Evolutionary conservation across 1,140 invertebrate species (phyloP), one percentile per base, ranked within the genome.

Genomic region (Lethrus apterus): DNA sequence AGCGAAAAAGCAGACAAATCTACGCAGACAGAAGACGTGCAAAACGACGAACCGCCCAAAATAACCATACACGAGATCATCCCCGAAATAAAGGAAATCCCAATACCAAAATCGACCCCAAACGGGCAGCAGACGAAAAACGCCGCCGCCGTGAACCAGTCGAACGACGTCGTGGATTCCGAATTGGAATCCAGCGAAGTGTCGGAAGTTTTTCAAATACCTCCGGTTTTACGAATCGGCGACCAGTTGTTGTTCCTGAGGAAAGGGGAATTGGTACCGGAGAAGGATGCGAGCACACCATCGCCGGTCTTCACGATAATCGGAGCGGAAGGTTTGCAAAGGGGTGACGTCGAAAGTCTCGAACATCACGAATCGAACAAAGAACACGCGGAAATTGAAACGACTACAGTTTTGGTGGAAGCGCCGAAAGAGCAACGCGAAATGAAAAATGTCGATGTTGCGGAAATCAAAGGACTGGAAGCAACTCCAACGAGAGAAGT

Each of bases 321-420:
- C 20, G 67, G 67, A 21, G 67, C 67, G 15, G 67, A 69, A 59
- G 66, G 66, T 14, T 51, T 69, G 5, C 65, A 69, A 56, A 52
- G 63, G 32, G 64, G 63, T 35, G 52, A 54, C 8, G 24, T 56
- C 4, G 64, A 64, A 40, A 60, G 63, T 14, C 53, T 53, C 11
- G 59, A 64, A 49, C 50, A 59, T 24, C 59, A 62, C 26, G 54
- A 64, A 42, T 9, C 20, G 3, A 21, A 14, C 14, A 43, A 43
- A 11, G 29, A 43, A 19, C 19, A 10, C 2, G 29, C 14, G 3
- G 24, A n/a, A 11, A 44, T 11, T n/a, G 18, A 17, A 32, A 10
- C 44, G 14, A 19, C 20, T 30, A 30, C n/a, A 32, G 26, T 14
- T 36, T 21, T 20, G 19, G 4, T 15, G 17, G n/a, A n/a, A n/a